Conservation (phyloP, 2,797 vertebrate genomes). For the Ceryle rudis region DNA sequence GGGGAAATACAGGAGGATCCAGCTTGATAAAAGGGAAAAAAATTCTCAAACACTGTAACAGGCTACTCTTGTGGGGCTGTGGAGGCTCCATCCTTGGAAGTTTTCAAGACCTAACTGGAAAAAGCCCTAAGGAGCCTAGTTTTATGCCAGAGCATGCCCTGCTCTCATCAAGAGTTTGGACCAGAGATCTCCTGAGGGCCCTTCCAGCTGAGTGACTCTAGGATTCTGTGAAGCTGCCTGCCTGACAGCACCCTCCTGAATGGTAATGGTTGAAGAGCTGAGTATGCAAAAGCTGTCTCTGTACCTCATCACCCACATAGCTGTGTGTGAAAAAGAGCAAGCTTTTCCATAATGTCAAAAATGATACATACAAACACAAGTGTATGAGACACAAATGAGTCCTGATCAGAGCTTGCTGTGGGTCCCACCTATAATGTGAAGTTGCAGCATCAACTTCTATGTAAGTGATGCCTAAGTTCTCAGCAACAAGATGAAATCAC, state of each 20-base stretch:
- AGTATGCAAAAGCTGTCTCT: not conserved
- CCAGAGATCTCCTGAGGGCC: not conserved
- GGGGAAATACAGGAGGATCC: not conserved
- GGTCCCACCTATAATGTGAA: not conserved
- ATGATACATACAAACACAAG: not conserved
- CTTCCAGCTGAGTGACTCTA: not conserved
- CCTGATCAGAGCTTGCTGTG: not conserved
- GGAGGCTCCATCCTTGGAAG: not conserved
- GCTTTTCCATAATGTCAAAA: not conserved
- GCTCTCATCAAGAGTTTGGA: not conserved
- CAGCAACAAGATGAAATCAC: not conserved
- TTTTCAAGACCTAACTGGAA: not conserved
- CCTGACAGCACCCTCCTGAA: not conserved
- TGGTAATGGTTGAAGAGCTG: not conserved
- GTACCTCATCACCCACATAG: not conserved
- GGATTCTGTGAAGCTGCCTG: not conserved
- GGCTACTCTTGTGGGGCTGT: not conserved
- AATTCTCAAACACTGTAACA: not conserved
- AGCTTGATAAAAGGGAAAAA: not conserved
- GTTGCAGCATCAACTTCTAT: not conserved
- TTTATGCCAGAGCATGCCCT: not conserved
- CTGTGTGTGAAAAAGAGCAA: not conserved
- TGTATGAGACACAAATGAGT: not conserved
- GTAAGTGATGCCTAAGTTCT: not conserved
- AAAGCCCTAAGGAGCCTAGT: not conserved